phyloP scores from a whole-genome alignment of 1,140 invertebrate genomes.

The Bemisia tabaci region DNA sequence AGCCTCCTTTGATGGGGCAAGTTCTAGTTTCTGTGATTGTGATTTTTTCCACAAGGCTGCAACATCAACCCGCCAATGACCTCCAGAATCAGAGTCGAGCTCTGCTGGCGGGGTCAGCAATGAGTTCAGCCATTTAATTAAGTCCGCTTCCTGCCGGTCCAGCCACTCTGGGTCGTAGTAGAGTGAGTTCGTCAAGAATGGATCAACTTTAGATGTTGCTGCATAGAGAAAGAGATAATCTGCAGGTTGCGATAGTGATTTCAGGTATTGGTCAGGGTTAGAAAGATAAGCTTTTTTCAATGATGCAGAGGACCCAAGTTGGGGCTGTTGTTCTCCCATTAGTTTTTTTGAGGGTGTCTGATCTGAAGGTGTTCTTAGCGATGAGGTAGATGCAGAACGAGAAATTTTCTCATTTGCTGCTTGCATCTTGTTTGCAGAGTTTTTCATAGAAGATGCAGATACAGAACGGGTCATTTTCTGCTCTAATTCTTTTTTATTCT shows the following conservation, averaged over 20 bases:
- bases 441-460: neutral
- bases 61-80: slow-evolving; percentile 39
- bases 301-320: no score
- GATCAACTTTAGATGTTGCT: neutral
- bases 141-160: slow-evolving; percentile 61
- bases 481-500: neutral
- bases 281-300: neutral
- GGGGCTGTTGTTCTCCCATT: neutral
- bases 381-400: no score
- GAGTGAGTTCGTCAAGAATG: slow-evolving; percentile 2
- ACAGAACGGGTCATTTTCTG: neutral
- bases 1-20: slow-evolving; percentile 29
- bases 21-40: slow-evolving; percentile 42
- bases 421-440: neutral
- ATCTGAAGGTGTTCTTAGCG: no score
- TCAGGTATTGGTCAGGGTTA: neutral
- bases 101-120: slow-evolving; percentile 66
- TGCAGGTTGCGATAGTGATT: neutral
- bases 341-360: neutral
- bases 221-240: neutral
- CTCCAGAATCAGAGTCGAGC: slow-evolving; percentile 33
- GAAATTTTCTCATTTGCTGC: no score
- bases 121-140: slow-evolving; percentile 78
- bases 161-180: slow-evolving; percentile 39
- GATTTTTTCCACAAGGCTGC: slow-evolving; percentile 56